Evolutionary conservation across 2,888 invertebrate genomes (phyloP), one percentile per base, ranked within the genome.

Genomic region (Agapostemon virescens): DNA sequence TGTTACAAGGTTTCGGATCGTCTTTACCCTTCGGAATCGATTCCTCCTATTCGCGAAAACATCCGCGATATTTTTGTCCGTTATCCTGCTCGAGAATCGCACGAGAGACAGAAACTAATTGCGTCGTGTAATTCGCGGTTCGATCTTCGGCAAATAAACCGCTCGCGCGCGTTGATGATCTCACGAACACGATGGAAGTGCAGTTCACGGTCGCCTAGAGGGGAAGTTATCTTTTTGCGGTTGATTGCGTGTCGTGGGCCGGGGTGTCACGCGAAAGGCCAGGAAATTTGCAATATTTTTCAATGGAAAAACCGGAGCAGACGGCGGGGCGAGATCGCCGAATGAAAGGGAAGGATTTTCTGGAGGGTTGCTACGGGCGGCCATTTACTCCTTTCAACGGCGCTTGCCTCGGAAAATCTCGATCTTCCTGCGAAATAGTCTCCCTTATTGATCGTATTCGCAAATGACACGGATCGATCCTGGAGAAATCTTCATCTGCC

Each of bases 241-340:
- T 69, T 83, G 86, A 86, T 86, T 84, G 84, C 81, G 38, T 40
- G 42, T 52, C 52, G 69, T 45, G 74, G 49, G 67, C 52, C 23
- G 74, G 73, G 74, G 81, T 77, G 70, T 52, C 73, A 77, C 75
- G 49, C 63, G 72, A 77, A 81, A 84, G 82, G 69, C 71, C 84
- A 85, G 85, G 87, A 88, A 89, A 88, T 89, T 89, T 89, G 89
- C 88, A 87, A 89, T 89, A 89, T 89, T 88, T 88, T 88, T 87
- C 88, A 89, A 89, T 87, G 85, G 78, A 83, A 84, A 81, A 77
- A 76, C 15, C 30, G 42, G 30, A 6, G 40, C 69, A 38, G 49
- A 38, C 36, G 61, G 26, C 23, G 49, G 42, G 55, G 68, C 64
- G 30, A 69, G 63, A 68, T 55, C 58, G 64, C 36, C 45, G 77